Base-by-base conservation (phyloP, 2,113 vertebrate species). In the Rallus limicola region DNA sequence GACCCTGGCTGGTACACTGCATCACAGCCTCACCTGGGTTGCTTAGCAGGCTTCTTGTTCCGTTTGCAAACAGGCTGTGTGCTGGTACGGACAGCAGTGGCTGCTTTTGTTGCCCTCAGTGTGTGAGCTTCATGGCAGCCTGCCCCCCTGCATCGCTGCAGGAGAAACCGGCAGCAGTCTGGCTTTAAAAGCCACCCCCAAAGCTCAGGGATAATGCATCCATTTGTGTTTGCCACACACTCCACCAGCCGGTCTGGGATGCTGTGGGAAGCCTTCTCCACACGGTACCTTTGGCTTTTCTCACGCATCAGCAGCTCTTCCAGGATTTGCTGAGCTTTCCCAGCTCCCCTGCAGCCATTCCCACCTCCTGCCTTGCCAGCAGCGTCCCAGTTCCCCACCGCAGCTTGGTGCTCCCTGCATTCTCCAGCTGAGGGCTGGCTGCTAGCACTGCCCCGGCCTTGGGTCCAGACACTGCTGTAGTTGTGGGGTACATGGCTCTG, bases 271-370 rank as follows among this genome's bases (percentile, higher is more conserved):
- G 68, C 11, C 24, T 88, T 62, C 72, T 86, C 56, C 11, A 5
- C 4, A 0, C 2, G 0, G 18, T 59, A 21, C 11, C 12, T 86
- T 63, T 20, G 70, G 50, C 70, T 77, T 89, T 70, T 72, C 33
- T 23, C 0, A 0, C 59, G 38, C 65, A 40, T 86, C 87, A 67
- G 89, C 72, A 91, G 86, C 56, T 91, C 55, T 59, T 84, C 24
- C 69, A 74, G 69, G 19, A 36, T 91, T 59, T 95, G 69, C 84
- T 95, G 92, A 95, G 86, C 77, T 91, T 83, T 81, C 64, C 69
- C 68, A 55, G 80, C 86, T 70, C 18, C 86, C 72, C 89, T 59
- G 12, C 81, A 55, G 52, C 33, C 56, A 5, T 84, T 80, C 46
- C 80, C 55, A 58, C 55, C 86, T 92, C 71, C 71, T 48, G 75